phyloP scores from a whole-genome alignment of 1,140 invertebrate genomes.

The Ganaspis sp. region DNA sequence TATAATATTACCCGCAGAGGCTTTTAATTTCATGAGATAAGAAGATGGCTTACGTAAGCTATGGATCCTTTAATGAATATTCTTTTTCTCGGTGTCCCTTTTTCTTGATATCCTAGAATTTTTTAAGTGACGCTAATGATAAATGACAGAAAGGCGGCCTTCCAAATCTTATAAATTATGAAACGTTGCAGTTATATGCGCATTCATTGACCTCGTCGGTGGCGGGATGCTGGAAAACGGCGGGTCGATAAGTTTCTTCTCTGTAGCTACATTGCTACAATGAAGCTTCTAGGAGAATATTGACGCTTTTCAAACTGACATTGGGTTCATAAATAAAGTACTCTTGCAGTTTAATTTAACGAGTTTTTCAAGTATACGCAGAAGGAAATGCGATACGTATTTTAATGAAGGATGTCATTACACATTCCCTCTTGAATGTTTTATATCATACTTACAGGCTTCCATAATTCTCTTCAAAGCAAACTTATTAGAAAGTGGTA shows the following conservation, averaged over 20 bases:
- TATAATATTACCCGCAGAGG: too few relatives aligned
- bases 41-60: background rate
- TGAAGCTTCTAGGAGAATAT: background rate
- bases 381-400: too few relatives aligned
- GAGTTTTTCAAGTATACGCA: background rate
- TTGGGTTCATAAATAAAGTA: background rate
- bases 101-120: background rate
- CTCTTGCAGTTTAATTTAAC: background rate
- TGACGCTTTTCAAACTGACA: background rate
- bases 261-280: background rate
- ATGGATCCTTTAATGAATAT: background rate
- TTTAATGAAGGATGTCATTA: too few relatives aligned
- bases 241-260: conserved; percentile 48
- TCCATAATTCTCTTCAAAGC: too few relatives aligned
- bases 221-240: conserved; percentile 38
- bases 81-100: background rate
- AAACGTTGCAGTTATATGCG: conserved; percentile 48
- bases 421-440: too few relatives aligned
- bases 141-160: conserved; percentile 45
- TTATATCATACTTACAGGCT: too few relatives aligned
- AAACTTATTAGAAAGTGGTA: too few relatives aligned
- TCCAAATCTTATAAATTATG: conserved; percentile 47
- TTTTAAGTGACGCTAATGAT: conserved; percentile 21
- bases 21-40: too few relatives aligned
- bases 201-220: conserved; percentile 54